These are phyloP conservation scores for Pavo muticus DNA, from an alignment of 2,113 vertebrate genomes.

Conservation along the genomic window DNA sequence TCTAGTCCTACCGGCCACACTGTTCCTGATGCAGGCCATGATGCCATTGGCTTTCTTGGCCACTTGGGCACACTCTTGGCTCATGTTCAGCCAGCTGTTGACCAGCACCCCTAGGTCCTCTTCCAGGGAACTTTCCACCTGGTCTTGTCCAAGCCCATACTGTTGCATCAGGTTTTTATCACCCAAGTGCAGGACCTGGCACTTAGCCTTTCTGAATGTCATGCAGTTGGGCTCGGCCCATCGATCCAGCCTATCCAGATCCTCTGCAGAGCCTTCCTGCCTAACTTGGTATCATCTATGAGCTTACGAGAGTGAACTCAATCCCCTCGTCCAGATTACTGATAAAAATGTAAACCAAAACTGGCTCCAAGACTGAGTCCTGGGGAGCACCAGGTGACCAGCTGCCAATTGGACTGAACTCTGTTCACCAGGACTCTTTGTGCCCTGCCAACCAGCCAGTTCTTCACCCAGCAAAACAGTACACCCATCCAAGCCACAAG, in stretches of 20 bases:
- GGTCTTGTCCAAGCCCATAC: no score
- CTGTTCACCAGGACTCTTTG: neutral
- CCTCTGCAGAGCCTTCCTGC: neutral
- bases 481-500: neutral
- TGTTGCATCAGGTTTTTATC: neutral
- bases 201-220: neutral
- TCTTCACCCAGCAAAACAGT: neutral
- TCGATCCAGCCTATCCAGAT: neutral
- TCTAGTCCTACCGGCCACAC: neutral
- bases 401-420: neutral
- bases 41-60: neutral
- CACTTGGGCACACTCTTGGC: neutral
- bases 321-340: neutral
- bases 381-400: neutral
- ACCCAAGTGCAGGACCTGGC: neutral
- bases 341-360: neutral
- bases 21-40: neutral
- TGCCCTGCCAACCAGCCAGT: neutral
- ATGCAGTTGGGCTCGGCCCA: neutral
- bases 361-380: neutral
- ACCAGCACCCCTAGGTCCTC: neutral
- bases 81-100: neutral
- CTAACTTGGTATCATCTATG: neutral
- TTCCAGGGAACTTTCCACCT: neutral
- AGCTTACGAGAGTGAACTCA: neutral